Percentiles rank a stretch among this genome's conserved stretches.
Conservation (phyloP, 2,113 vertebrate species). For the Strix uralensis region DNA sequence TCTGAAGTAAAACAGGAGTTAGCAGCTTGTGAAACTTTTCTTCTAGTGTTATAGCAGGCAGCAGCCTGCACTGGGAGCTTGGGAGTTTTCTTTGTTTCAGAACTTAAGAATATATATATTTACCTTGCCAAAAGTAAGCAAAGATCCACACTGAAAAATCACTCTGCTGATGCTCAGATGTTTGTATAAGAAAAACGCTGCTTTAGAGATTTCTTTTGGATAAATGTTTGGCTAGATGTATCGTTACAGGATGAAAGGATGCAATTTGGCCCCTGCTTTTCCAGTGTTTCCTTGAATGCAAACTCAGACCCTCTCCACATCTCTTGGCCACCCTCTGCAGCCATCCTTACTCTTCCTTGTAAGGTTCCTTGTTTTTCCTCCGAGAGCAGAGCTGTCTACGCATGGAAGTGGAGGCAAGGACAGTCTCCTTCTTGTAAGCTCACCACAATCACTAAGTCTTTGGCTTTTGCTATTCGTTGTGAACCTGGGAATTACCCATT, state of each 20-base stretch:
- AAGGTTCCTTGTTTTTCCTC: background rate
- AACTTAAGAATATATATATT: background rate
- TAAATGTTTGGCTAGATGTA: background rate
- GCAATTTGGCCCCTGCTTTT: rapidly evolving
- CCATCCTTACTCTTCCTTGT: background rate
- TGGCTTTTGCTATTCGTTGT: background rate
- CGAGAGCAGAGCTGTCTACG: background rate
- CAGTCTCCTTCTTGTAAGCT: background rate
- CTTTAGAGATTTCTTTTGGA: background rate
- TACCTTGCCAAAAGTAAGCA: background rate
- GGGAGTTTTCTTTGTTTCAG: background rate
- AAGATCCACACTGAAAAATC: background rate
- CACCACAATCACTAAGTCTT: background rate
- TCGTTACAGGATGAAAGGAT: background rate
- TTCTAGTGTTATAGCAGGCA: background rate
- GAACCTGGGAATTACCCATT: background rate
- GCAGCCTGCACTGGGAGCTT: background rate
- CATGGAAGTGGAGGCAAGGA: background rate
- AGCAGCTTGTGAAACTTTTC: background rate
- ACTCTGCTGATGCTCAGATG: background rate
- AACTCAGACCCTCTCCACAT: background rate
- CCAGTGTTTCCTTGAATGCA: rapidly evolving
- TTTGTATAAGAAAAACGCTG: background rate
- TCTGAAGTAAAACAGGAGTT: background rate
- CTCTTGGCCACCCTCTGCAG: background rate